phyloP scores from a whole-genome alignment of 2,113 vertebrate genomes.

The Fulmarus glacialis region DNA sequence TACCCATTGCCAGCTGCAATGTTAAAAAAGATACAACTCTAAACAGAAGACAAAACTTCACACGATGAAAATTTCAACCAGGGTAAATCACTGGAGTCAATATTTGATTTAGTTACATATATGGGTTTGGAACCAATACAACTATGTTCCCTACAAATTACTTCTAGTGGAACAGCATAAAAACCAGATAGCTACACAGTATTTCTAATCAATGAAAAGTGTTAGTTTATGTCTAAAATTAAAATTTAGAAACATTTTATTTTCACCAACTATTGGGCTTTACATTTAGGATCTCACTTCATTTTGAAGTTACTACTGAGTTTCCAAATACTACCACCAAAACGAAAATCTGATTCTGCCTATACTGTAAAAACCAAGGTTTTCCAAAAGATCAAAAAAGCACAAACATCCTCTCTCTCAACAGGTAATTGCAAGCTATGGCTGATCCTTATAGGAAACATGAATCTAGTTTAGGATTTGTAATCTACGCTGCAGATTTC shows the following conservation, averaged over 20 bases:
- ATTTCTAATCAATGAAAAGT: neutral
- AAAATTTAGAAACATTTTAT: neutral
- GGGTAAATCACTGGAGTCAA: neutral
- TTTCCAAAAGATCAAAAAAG: neutral
- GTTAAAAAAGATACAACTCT: neutral
- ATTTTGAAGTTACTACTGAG: neutral
- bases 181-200: neutral
- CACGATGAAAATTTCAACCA: neutral
- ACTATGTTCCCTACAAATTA: neutral
- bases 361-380: constrained; percentile 18
- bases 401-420: neutral
- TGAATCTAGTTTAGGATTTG: neutral
- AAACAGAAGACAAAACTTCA: neutral
- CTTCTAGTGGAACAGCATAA: neutral
- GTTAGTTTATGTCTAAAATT: neutral
- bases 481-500: neutral
- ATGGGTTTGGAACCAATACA: neutral
- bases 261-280: neutral
- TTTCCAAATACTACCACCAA: neutral
- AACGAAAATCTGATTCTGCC: constrained; percentile 53
- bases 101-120: neutral
- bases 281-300: neutral
- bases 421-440: constrained; percentile 20
- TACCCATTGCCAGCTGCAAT: neutral
- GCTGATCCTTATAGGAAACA: neutral